phyloP scores from a whole-genome alignment of 2,797 vertebrate species.

The Ibycter americanus region DNA sequence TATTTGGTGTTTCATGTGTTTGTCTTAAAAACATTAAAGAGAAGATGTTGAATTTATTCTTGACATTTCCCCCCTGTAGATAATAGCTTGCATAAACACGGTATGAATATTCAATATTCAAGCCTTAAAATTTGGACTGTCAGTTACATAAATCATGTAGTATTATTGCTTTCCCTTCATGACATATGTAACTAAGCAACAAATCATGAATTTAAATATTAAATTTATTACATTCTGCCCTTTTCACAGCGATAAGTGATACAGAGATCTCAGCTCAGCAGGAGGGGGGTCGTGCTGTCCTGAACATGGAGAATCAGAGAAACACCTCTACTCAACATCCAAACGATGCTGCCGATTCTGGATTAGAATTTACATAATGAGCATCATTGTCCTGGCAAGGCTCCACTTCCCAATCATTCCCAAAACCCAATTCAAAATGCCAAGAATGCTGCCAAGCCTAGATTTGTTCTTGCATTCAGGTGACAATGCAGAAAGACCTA shows the following conservation, averaged over 20 bases:
- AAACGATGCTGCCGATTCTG: neutral
- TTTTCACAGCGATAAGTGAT: neutral
- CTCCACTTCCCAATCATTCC: neutral
- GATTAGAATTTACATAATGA: neutral
- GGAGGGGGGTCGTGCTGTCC: neutral
- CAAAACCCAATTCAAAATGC: neutral
- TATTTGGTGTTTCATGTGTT: neutral
- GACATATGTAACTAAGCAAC: constrained; percentile 22
- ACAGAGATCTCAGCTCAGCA: neutral
- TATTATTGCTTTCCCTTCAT: constrained; percentile 8
- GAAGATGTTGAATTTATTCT: neutral
- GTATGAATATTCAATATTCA: constrained; percentile 16
- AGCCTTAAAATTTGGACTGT: neutral
- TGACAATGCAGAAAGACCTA: neutral
- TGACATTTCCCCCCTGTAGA: neutral
- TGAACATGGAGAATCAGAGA: neutral
- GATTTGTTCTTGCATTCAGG: neutral
- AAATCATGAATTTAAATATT: constrained; percentile 7
- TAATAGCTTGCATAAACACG: neutral
- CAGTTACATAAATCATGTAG: neutral
- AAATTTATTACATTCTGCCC: neutral
- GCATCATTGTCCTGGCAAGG: neutral
- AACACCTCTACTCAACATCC: neutral
- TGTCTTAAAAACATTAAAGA: constrained; percentile 1
- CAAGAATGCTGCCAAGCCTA: neutral